Evolutionary conservation across 2,113 vertebrate genomes (phyloP).

Genomic region (Isurus oxyrinchus): DNA sequence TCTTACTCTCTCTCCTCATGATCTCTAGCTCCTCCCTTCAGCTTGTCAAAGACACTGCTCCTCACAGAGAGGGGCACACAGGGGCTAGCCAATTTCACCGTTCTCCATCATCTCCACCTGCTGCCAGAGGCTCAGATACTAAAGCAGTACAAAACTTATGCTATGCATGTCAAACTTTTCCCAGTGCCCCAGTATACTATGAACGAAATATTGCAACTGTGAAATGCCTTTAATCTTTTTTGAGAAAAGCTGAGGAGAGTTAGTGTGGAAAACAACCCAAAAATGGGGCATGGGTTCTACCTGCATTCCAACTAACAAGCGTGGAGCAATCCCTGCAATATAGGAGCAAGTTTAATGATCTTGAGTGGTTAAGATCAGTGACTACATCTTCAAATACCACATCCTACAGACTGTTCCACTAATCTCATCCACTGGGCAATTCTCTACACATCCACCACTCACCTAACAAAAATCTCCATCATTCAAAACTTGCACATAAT

Average conservation of each 20-base stretch:
- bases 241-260: background rate
- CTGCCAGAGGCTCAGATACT: too few species aligned
- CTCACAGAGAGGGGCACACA: too few species aligned
- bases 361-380: background rate
- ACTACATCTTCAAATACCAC: too few species aligned
- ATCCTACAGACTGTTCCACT: too few species aligned
- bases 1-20: too few species aligned
- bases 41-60: too few species aligned
- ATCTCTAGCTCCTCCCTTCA: too few species aligned
- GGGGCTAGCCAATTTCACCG: too few species aligned
- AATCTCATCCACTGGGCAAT: background rate
- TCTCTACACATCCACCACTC: background rate
- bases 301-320: background rate
- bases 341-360: background rate
- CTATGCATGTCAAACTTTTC: background rate
- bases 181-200: background rate
- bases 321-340: background rate
- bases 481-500: background rate
- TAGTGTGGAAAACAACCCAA: background rate
- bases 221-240: background rate
- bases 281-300: background rate
- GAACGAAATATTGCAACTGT: background rate
- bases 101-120: too few species aligned
- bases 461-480: background rate
- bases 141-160: slow-evolving; percentile 42